phyloP scores from a whole-genome alignment of 2,888 invertebrate species.

The Epiblema foenella region DNA sequence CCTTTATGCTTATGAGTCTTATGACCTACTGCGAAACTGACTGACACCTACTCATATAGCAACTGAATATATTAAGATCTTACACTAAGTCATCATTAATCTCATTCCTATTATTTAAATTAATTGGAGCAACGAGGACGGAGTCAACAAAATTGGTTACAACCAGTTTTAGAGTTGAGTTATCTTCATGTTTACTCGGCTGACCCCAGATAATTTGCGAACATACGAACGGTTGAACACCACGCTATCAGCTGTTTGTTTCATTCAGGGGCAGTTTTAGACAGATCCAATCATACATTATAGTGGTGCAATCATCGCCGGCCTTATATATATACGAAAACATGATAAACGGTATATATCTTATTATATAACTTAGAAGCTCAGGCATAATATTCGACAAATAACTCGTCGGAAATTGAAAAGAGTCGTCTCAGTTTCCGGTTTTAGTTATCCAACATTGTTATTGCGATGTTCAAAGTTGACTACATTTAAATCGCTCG shows the following conservation, averaged over 20 bases:
- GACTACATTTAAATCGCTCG: no score
- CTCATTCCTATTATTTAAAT: background rate
- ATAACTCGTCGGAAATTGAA: no score
- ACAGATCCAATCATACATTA: background rate
- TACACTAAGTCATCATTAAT: background rate
- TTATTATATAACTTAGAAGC: no score
- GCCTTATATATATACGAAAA: background rate
- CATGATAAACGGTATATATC: background rate
- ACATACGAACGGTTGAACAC: slow-evolving; percentile 10
- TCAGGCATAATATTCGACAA: no score
- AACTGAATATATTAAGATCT: background rate
- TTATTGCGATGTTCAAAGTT: no score
- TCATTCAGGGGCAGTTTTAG: slow-evolving; percentile 5
- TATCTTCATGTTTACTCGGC: slow-evolving; percentile 47
- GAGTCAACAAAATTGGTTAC: slow-evolving; percentile 48
- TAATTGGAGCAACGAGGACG: slow-evolving; percentile 9
- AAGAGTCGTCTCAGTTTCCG: no score
- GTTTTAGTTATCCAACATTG: no score
- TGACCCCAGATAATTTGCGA: slow-evolving; percentile 53
- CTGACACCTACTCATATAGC: background rate
- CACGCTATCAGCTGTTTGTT: slow-evolving; percentile 30
- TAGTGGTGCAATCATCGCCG: background rate
- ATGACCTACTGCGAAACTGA: background rate
- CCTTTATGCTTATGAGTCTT: no score
- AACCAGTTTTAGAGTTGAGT: slow-evolving; percentile 49